phyloP scores from a whole-genome alignment of 37 sponge, comb jelly and placozoan genomes.

The Axinella damicornis region DNA sequence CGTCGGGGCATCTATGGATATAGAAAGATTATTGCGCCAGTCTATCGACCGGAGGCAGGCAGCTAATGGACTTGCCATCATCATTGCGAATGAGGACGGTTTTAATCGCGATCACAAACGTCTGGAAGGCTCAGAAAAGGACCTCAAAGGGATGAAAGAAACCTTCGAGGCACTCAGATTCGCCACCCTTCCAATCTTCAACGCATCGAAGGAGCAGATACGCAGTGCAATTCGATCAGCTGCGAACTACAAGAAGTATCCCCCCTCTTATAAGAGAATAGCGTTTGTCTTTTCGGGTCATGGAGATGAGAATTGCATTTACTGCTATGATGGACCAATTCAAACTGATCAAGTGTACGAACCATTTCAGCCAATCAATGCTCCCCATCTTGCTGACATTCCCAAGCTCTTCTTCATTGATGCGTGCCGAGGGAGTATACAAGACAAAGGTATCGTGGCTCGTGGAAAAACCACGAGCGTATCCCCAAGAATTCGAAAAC shows the following conservation, averaged over 20 bases:
- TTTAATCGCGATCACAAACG: no score
- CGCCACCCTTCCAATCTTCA: no score
- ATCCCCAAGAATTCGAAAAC: not conserved
- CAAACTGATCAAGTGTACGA: not conserved
- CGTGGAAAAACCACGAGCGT: not conserved
- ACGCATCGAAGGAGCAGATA: no score
- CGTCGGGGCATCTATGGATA: no score
- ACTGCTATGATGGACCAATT: slow-evolving; percentile 10
- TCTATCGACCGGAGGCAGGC: no score
- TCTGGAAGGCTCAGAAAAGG: no score
- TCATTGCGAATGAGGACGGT: no score
- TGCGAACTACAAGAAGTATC: not conserved
- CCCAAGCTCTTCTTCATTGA: slow-evolving; percentile 64
- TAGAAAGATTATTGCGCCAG: no score
- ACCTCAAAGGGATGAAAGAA: no score
- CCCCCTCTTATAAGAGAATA: not conserved
- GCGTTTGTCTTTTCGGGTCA: slow-evolving; percentile 46
- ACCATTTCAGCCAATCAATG: not conserved
- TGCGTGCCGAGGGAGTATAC: slow-evolving; percentile 44
- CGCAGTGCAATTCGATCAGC: no score
- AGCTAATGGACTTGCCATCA: no score
- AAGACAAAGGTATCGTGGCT: not conserved
- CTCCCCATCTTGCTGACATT: not conserved
- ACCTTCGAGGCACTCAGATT: no score
- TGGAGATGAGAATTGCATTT: not conserved